Percentiles rank a stretch among this genome's conserved stretches.
Evolutionary conservation across 1,140 invertebrate species (phyloP).

Genomic region (Anoplophora glabripennis): DNA sequence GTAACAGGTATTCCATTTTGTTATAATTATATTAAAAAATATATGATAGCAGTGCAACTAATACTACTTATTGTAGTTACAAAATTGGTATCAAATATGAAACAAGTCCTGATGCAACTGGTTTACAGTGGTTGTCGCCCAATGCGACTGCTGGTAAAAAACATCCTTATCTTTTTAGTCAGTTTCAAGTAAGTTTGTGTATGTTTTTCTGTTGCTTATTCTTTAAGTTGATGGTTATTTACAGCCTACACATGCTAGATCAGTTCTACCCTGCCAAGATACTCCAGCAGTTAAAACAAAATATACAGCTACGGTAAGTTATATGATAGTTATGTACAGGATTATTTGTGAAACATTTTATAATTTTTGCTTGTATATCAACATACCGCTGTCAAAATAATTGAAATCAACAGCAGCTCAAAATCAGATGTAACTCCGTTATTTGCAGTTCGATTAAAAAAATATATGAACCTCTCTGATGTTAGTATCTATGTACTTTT

Average conservation of each 20-base stretch:
- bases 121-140: constrained; percentile 85
- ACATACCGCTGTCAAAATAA: no score
- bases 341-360: neutral
- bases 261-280: constrained; percentile 91
- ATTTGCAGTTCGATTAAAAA: no score
- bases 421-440: no score
- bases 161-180: constrained; percentile 88
- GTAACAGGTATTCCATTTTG: constrained; percentile 13
- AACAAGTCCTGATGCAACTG: constrained; percentile 71
- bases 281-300: constrained; percentile 87
- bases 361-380: no score
- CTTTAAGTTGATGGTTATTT: constrained; percentile 31
- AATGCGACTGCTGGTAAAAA: constrained; percentile 84
- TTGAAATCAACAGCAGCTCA: no score
- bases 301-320: constrained; percentile 75
- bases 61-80: constrained; percentile 20
- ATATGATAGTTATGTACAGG: neutral
- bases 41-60: neutral
- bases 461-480: no score
- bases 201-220: neutral
- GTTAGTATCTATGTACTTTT: no score
- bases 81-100: constrained; percentile 63
- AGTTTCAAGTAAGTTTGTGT: constrained; percentile 70
- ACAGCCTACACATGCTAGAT: constrained; percentile 84
- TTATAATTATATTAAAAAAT: neutral